Base-by-base conservation (phyloP, 2,797 vertebrate genomes). In the Aeoliscus strigatus region DNA sequence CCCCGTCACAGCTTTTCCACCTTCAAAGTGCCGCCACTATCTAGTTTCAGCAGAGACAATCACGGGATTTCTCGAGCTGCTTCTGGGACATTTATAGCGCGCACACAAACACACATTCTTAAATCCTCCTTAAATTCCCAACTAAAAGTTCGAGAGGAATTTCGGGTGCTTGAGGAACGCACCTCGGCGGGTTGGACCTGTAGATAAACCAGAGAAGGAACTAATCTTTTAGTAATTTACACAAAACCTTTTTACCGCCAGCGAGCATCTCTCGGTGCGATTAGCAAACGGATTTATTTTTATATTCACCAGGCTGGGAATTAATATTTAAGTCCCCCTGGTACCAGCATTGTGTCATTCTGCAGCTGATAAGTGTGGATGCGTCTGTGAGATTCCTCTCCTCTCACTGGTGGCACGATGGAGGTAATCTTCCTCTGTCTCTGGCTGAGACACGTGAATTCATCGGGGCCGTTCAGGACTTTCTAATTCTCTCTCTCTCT, bases 181-280 rank as follows among this genome's bases (percentile, higher is more conserved):
- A 77, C 68, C 66, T 71, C 71, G 52, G 44, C 32, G 60, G 60
- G 75, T 80, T 81, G 76, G 77, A 80, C 77, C 75, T 56, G 75
- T 56, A 85, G 82, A 86, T 86, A 86, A 87, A 82, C 51, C 75
- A 48, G 66, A 34, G 24, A 66, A 79, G 79, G 67, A 82, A 82
- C 73, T 87, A 85, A 87, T 89, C 84, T 88, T 80, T 83, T 75
- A 65, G 83, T 86, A 79, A 87, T 87, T 89, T 85, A 86, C 82
- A 87, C 83, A 86, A 86, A 88, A 80, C 75, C 79, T 78, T 87
- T 81, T 86, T 82, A 81, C 79, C 60, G 52, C 57, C 40, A 49
- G 62, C 55, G 39, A 75, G 79, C 86, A 78, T 87, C 81, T 86
- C 80, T 64, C 65, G 46, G 72, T 51, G 52, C 49, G 82, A 88